Evolutionary conservation across 2,888 invertebrate species (phyloP).

Genomic region (Falcaria lacertinaria): DNA sequence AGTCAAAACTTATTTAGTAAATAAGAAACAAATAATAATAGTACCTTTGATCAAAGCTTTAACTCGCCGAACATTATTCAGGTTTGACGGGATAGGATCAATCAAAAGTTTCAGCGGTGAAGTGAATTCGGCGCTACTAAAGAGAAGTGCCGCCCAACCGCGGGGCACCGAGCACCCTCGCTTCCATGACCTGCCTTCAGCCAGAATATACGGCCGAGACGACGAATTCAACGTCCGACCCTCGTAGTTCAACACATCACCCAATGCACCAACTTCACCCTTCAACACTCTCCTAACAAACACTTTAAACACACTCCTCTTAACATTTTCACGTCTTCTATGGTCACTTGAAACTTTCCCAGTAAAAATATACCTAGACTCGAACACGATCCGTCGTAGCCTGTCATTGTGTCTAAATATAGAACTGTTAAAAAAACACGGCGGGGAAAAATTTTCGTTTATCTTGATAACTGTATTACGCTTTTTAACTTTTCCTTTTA

Average conservation of each 20-base stretch:
- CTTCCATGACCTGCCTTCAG: constrained; percentile 49
- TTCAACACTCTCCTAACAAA: constrained; percentile 68
- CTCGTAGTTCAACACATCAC: constrained; percentile 69
- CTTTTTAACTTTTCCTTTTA: constrained; percentile 69
- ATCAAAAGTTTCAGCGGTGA: constrained; percentile 58
- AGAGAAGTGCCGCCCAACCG: constrained; percentile 61
- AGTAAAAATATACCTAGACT: constrained; percentile 71
- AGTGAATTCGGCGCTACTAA: constrained; percentile 45
- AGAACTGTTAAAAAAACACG: constrained; percentile 60
- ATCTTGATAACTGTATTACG: constrained; percentile 67
- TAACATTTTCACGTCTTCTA: constrained; percentile 49
- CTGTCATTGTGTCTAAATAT: constrained; percentile 66
- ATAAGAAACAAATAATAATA: background rate
- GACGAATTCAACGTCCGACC: constrained; percentile 64
- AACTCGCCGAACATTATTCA: constrained; percentile 62
- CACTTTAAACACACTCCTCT: constrained; percentile 65
- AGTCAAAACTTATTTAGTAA: too few relatives aligned
- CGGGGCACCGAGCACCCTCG: constrained; percentile 37
- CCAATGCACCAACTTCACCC: constrained; percentile 63
- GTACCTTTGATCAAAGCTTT: constrained; percentile 73
- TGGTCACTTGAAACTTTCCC: constrained; percentile 70
- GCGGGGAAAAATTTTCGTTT: constrained; percentile 50
- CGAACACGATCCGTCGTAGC: constrained; percentile 54
- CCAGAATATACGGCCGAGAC: constrained; percentile 59
- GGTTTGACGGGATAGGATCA: constrained; percentile 66